Percentiles rank a stretch among this genome's conserved stretches.
Evolutionary conservation across 2,888 invertebrate species (phyloP).

Genomic region (Trisateles emortualis): DNA sequence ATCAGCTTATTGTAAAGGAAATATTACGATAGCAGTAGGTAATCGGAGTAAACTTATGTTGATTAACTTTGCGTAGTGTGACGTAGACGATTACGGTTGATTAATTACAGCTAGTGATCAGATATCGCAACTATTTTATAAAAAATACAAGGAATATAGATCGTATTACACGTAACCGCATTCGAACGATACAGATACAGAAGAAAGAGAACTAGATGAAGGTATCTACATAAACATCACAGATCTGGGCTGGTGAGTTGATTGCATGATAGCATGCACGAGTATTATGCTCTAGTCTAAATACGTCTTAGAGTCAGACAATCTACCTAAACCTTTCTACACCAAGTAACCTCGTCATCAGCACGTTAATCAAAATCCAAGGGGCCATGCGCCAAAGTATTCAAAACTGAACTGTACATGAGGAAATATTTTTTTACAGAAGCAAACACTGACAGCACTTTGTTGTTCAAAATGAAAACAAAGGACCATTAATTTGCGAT

Average conservation of each 20-base stretch:
- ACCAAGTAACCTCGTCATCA: no score
- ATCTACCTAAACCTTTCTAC: no score
- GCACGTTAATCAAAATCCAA: no score
- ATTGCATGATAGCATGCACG: no score
- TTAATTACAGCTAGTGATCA: not conserved
- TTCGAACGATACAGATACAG: no score
- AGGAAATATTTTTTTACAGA: not conserved
- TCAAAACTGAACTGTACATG: not conserved
- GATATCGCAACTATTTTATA: not conserved
- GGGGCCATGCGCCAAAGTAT: no score
- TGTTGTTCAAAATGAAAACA: constrained; percentile 10
- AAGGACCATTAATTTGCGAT: constrained; percentile 26
- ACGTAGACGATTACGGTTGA: not conserved
- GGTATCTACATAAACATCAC: no score
- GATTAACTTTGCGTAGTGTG: not conserved
- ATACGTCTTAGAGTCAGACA: no score
- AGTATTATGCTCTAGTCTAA: no score
- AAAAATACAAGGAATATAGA: not conserved
- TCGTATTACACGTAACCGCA: not conserved
- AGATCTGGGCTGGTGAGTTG: no score
- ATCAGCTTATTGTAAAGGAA: constrained; percentile 24
- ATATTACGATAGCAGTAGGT: constrained; percentile 8
- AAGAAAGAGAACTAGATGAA: no score
- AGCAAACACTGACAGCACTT: not conserved
- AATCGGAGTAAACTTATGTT: constrained; percentile 2